Percentiles rank a stretch among this genome's conserved stretches.
Evolutionary conservation across 2,888 invertebrate genomes (phyloP).

Genomic region (Callyntrura guangdongensis): DNA sequence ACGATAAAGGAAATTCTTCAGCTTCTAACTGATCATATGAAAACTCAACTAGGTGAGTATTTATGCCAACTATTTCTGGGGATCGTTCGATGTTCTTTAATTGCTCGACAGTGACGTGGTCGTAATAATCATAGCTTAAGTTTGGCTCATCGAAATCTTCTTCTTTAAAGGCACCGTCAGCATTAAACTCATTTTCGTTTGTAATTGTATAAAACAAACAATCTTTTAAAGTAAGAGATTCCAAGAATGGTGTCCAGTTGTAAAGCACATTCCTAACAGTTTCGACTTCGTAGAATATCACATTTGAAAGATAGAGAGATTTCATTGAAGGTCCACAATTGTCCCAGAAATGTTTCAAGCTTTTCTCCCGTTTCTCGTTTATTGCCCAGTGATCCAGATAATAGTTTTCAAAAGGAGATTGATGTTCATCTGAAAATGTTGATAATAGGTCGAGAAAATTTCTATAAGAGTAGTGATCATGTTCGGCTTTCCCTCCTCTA

Average conservation of each 20-base stretch:
- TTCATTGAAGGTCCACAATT: slow-evolving; percentile 79
- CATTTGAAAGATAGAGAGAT: slow-evolving; percentile 76
- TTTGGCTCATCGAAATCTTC: slow-evolving; percentile 79
- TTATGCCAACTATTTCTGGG: slow-evolving; percentile 8
- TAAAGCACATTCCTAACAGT: slow-evolving; percentile 79
- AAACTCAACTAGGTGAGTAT: slow-evolving; percentile 64
- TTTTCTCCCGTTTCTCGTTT: slow-evolving; percentile 76
- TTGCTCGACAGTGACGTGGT: slow-evolving; percentile 80
- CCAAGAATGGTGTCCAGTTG: slow-evolving; percentile 78
- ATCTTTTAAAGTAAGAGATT: slow-evolving; percentile 74
- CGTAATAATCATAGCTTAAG: slow-evolving; percentile 79
- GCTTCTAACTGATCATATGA: slow-evolving; percentile 76
- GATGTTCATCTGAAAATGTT: slow-evolving; percentile 21
- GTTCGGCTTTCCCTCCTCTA: slow-evolving; percentile 77
- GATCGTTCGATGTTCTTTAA: slow-evolving; percentile 69
- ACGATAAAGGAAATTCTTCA: slow-evolving; percentile 77
- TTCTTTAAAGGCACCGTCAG: slow-evolving; percentile 41
- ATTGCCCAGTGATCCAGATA: slow-evolving; percentile 80
- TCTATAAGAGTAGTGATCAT: slow-evolving; percentile 71
- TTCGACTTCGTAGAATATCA: slow-evolving; percentile 79
- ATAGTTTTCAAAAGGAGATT: slow-evolving; percentile 77
- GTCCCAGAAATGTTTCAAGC: slow-evolving; percentile 75
- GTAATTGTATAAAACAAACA: slow-evolving; percentile 80
- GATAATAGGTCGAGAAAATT: slow-evolving; percentile 75
- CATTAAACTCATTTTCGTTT: slow-evolving; percentile 73